These are phyloP conservation scores for Caenorhabditis sp. DNA, from an alignment of 2,888 invertebrate genomes.

Conservation along the genomic window DNA sequence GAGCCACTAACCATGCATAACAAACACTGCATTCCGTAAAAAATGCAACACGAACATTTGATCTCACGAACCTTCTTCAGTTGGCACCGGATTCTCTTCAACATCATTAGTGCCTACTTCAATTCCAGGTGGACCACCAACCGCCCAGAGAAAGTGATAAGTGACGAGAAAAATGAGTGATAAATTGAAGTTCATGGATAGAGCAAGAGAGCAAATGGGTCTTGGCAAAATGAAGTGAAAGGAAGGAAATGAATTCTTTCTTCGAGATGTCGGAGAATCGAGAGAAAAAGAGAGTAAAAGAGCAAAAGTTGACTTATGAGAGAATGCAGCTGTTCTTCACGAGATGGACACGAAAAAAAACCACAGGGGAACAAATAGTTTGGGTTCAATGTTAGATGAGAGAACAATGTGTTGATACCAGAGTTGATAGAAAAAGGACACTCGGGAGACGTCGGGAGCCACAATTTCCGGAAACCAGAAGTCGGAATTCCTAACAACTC, in stretches of 20 bases:
- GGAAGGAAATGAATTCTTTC: neutral
- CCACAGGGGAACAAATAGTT: neutral
- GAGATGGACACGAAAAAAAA: constrained; percentile 33
- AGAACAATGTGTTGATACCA: no score
- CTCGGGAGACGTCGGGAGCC: neutral
- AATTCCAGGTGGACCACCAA: constrained; percentile 21
- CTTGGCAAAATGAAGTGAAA: neutral
- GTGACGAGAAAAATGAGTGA: constrained; percentile 22
- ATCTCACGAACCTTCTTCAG: constrained; percentile 28
- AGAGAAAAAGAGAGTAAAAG: constrained; percentile 1
- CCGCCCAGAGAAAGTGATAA: neutral
- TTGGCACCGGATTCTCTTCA: neutral
- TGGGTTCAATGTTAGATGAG: neutral
- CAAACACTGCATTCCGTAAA: constrained; percentile 23
- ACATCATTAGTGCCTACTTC: constrained; percentile 13
- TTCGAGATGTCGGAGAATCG: constrained; percentile 4
- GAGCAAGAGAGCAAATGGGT: neutral
- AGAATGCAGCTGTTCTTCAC: constrained; percentile 41
- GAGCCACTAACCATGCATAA: constrained; percentile 35
- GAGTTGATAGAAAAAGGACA: neutral
- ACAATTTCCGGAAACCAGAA: no score
- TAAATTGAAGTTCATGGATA: constrained; percentile 28
- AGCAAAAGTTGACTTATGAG: neutral
- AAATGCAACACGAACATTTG: constrained; percentile 24
- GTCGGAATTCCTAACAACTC: no score